These are phyloP conservation scores for Drosophila paulistorum DNA, from an alignment of 1,140 invertebrate species.

Conservation along the genomic window DNA sequence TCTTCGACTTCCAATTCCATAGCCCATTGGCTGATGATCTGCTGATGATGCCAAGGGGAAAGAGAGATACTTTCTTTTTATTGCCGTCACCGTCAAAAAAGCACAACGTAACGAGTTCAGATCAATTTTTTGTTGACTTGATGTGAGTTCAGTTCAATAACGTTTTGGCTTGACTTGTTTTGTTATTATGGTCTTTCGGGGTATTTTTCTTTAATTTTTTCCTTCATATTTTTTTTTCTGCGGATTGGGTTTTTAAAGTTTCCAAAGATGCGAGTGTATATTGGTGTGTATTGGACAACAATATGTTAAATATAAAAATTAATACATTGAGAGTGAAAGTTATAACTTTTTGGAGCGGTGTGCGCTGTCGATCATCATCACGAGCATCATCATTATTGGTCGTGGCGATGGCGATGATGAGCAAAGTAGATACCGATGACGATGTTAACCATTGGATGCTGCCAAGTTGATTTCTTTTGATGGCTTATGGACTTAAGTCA, in stretches of 20 bases:
- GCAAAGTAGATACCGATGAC: slow-evolving; percentile 13
- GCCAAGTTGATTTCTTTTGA: slow-evolving; percentile 66
- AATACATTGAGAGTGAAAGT: slow-evolving; percentile 83
- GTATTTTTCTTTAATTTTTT: slow-evolving; percentile 19
- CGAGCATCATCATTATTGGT: slow-evolving; percentile 53
- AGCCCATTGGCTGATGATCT: slow-evolving; percentile 46
- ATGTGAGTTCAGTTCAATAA: slow-evolving; percentile 65
- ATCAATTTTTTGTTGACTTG: slow-evolving; percentile 79
- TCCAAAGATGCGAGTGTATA: slow-evolving; percentile 47
- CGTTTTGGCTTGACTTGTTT: slow-evolving; percentile 62
- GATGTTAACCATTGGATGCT: slow-evolving; percentile 32
- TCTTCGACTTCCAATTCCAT: slow-evolving; percentile 13
- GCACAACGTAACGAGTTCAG: slow-evolving; percentile 77
- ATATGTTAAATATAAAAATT: slow-evolving; percentile 82
- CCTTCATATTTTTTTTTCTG: slow-evolving; percentile 23
- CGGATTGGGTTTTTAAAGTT: slow-evolving; percentile 56
- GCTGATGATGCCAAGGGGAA: slow-evolving; percentile 42
- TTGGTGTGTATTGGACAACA: slow-evolving; percentile 65
- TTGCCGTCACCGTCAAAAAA: slow-evolving; percentile 66
- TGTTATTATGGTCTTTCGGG: slow-evolving; percentile 39
- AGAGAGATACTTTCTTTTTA: slow-evolving; percentile 78
- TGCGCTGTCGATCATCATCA: slow-evolving; percentile 60
- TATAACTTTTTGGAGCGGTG: slow-evolving; percentile 66
- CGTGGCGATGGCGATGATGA: slow-evolving; percentile 43
- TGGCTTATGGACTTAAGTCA: slow-evolving; percentile 53